Base-by-base conservation (phyloP, 1,140 invertebrate species). In the Pseudomyrmex pallidus region DNA sequence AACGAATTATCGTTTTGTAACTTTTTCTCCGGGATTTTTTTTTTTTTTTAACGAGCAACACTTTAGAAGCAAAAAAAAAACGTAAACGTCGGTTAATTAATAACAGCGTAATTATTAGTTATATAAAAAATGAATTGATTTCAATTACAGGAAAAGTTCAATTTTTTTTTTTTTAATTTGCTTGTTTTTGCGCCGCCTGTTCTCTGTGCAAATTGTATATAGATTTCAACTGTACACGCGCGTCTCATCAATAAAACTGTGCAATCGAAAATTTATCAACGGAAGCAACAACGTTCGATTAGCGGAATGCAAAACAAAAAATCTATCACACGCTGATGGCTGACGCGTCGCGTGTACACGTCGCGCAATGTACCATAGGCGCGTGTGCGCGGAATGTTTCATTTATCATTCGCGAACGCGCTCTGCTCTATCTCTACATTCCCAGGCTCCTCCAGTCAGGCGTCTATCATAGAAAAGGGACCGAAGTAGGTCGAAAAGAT, bases 401-500 rank as follows among this genome's bases (percentile, higher is more conserved):
- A 86, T 72, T 88, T 82, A 82, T 88, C 50, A 20, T n/a, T 35
- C 35, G 35, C 35, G 35, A 35, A 7, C 56, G 13, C 48, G 20
- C 3, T 25, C 3, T 25, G 25, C 13, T 73, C 48, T 88, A 67
- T 87, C 74, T 70, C 22, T 35, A 54, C 20, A 61, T 52, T 48
- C 25, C 54, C 68, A 82, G 66, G 56, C 46, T 66, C 61, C 17
- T 74, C 56, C 35, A 73, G 50, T 54, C 13, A 52, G 10, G 50
- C 59, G 66, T 20, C 66, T 80, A 85, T 85, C 73, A 17, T 64
- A 78, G 62, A 48, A 89, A 89, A 89, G 77, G 54, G 57, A 85
- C 13, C 62, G 17, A 89, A 89, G 46, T 89, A 77, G 87, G 85
- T 89, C 85, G 72, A 85, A 82, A 83, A 78, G 72, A 80, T 85